Conservation (phyloP, 2,888 invertebrate species). For the Baronia brevicornis region DNA sequence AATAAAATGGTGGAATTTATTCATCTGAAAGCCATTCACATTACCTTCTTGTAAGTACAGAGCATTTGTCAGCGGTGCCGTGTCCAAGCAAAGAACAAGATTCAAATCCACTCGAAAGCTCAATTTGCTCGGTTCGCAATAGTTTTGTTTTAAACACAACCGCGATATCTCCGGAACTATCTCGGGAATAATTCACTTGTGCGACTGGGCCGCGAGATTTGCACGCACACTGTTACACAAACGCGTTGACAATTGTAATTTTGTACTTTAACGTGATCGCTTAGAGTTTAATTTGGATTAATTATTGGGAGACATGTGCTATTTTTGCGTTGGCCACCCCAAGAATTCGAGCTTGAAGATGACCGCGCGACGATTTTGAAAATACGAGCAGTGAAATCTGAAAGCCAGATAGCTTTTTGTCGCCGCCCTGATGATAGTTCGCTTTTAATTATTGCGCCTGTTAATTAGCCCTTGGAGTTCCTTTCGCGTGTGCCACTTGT, state of each 20-base stretch:
- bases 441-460: conserved; percentile 56
- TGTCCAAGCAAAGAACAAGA: conserved; percentile 28
- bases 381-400: conserved; percentile 67
- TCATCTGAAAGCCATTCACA: conserved; percentile 12
- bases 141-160: conserved; percentile 57
- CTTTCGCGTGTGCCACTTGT: conserved; percentile 4
- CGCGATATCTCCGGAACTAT: conserved; percentile 60
- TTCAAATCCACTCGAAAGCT: conserved; percentile 45
- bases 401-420: conserved; percentile 61
- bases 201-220: conserved; percentile 23
- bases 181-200: conserved; percentile 57
- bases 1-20: no score
- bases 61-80: conserved; percentile 15
- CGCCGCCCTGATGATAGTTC: conserved; percentile 44
- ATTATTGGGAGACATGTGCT: conserved; percentile 12
- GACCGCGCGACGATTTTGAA: conserved; percentile 62
- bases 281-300: conserved; percentile 17
- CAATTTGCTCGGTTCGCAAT: conserved; percentile 60
- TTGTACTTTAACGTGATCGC: conserved; percentile 5
- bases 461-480: conserved; percentile 56
- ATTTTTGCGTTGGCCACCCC: conserved; percentile 20
- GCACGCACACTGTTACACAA: conserved; percentile 10
- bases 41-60: conserved; percentile 3
- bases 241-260: conserved; percentile 6
- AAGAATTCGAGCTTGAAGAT: conserved; percentile 48